phyloP scores from a whole-genome alignment of 2,888 invertebrate species.

The Andrena haemorrhoa region DNA sequence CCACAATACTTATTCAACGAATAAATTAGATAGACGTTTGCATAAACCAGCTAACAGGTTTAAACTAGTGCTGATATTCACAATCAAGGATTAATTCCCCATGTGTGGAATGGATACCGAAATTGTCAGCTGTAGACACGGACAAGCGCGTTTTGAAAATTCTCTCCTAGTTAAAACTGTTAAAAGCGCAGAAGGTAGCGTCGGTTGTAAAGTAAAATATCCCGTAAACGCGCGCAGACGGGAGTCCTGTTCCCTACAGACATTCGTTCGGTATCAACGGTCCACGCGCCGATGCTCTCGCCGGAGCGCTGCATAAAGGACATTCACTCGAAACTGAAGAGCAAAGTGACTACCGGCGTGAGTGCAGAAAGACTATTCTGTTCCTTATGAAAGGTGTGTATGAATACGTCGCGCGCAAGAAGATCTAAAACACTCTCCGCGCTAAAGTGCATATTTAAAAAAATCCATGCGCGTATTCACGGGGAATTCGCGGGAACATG shows the following conservation, averaged over 20 bases:
- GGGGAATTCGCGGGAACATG: neutral
- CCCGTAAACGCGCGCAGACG: conserved; percentile 25
- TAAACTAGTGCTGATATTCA: conserved; percentile 7
- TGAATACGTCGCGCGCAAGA: conserved; percentile 29
- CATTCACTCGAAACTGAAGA: conserved; percentile 43
- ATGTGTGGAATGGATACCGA: neutral
- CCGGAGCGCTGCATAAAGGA: conserved; percentile 43
- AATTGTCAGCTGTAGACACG: neutral
- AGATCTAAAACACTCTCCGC: conserved; percentile 11
- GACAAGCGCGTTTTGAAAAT: conserved; percentile 18
- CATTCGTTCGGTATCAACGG: conserved; percentile 31
- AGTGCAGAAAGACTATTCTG: conserved; percentile 19
- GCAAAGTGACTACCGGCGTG: conserved; percentile 26
- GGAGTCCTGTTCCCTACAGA: conserved; percentile 31
- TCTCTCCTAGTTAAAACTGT: conserved; percentile 9
- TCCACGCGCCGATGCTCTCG: conserved; percentile 23
- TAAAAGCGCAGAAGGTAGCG: neutral
- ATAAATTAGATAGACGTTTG: neutral
- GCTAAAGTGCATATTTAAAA: conserved; percentile 8
- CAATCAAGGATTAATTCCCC: conserved; percentile 2
- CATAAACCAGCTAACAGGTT: neutral
- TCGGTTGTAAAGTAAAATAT: conserved; percentile 14
- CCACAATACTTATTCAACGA: neutral
- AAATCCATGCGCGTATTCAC: conserved; percentile 12
- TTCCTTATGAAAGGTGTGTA: conserved; percentile 25